phyloP scores from a whole-genome alignment of 2,888 invertebrate genomes.

The Microplitis manilae region DNA sequence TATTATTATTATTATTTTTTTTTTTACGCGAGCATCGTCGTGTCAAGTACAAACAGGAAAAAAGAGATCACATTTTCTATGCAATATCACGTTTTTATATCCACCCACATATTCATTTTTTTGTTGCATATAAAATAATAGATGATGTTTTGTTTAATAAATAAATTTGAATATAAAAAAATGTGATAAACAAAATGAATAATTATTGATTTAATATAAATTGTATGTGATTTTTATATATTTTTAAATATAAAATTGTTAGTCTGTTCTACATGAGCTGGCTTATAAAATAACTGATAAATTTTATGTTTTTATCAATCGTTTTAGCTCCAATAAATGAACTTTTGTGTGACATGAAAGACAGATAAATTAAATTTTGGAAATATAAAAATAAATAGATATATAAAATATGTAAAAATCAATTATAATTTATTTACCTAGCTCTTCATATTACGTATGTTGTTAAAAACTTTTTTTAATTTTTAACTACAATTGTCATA shows the following conservation, averaged over 20 bases:
- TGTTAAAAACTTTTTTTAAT: no score
- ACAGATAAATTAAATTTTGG: not conserved
- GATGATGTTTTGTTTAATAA: not conserved
- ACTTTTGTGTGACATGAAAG: not conserved
- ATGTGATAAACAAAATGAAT: not conserved
- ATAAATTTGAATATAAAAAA: not conserved
- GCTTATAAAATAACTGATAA: not conserved
- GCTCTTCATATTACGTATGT: no score
- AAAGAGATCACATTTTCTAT: slow-evolving; percentile 28
- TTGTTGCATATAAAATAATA: not conserved
- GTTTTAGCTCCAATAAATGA: not conserved
- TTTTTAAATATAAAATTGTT: not conserved
- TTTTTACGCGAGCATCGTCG: not conserved
- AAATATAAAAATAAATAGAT: no score
- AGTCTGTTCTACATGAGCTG: not conserved
- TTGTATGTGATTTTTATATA: not conserved
- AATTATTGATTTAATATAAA: not conserved
- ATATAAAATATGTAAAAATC: no score
- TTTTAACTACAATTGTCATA: no score
- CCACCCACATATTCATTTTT: slow-evolving; percentile 4
- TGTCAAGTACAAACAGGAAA: not conserved
- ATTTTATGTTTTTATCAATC: not conserved
- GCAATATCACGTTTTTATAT: slow-evolving; percentile 13
- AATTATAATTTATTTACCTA: no score
- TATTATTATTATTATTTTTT: not conserved